Base-by-base conservation (phyloP, 2,113 vertebrate species). In the Hystrix brachyura region DNA sequence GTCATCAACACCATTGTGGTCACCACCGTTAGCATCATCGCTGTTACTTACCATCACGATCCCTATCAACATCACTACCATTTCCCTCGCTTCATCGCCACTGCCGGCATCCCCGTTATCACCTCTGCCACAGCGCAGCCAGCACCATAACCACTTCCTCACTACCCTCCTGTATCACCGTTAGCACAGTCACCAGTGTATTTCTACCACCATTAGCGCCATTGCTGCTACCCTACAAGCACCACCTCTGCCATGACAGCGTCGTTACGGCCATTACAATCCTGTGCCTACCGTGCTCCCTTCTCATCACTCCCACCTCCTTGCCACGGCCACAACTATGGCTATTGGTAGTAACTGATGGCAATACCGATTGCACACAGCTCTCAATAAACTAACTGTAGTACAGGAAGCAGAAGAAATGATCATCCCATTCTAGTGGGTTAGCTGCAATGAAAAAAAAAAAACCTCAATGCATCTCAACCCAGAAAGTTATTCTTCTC, bases 401-500 rank as follows among this genome's bases (percentile, higher is more conserved):
- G 57, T 62, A 81, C 19, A 72, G 51, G 87, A 96, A 95, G n/a
- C 71, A 82, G 32, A 85, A 97, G 23, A 81, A 94, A 86, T 79
- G 19, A 67, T 51, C 51, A 10, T 87, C 91, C 43, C 91, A 12
- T 83, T 29, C 23, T 69, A 76, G 64, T 43, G 43, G 29, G 53
- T 21, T 84, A 53, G 60, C 12, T 92, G 38, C 59, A 90, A 83
- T 82, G 62, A 76, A 81, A 84, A 90, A 82, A 48, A 81, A 10
- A 57, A 15, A 57, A 57, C 55, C 38, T 38, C 38, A 38, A 38
- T 2, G 38, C 55, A 62, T 12, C 60, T 97, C 76, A 92, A 27
- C 84, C 48, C 69, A 59, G 69, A 80, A 95, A 95, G 94, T 74
- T 51, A 83, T 95, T 95, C 88, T 48, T 79, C 57, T 95, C 81